Evolutionary conservation across 2,113 vertebrate genomes (phyloP).

Genomic region (Pterocles gutturalis): DNA sequence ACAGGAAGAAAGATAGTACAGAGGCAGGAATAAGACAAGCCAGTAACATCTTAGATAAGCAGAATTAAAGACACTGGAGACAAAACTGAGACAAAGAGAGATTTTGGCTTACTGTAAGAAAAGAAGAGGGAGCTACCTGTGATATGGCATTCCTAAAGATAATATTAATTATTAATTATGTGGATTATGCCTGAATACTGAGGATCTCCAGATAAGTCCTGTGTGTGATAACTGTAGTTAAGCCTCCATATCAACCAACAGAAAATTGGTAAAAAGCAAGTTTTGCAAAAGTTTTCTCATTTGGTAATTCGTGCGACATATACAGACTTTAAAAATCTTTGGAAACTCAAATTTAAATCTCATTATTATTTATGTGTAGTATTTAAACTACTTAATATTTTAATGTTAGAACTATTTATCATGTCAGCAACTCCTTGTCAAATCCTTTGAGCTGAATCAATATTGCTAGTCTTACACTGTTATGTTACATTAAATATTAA

Average conservation of each 20-base stretch:
- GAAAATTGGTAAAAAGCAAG: neutral
- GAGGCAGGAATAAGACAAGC: neutral
- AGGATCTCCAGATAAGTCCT: neutral
- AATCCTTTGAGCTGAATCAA: neutral
- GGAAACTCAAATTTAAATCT: neutral
- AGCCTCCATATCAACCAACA: neutral
- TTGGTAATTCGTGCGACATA: neutral
- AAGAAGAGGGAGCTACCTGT: neutral
- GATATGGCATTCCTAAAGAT: neutral
- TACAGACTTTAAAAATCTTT: neutral
- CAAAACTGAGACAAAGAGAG: neutral
- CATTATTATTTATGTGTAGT: fast-evolving
- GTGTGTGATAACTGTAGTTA: neutral
- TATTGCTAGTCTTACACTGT: neutral
- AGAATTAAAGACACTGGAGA: neutral
- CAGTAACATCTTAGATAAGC: neutral
- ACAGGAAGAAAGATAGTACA: neutral
- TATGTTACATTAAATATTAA: neutral
- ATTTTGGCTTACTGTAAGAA: neutral
- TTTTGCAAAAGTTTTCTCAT: neutral
- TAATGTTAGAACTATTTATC: neutral
- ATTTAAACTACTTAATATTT: neutral
- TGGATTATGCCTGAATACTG: neutral
- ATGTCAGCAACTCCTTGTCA: neutral
- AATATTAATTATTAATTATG: neutral